These are phyloP conservation scores for Dromaius novaehollandiae DNA, from an alignment of 2,113 vertebrate species.

Conservation along the genomic window DNA sequence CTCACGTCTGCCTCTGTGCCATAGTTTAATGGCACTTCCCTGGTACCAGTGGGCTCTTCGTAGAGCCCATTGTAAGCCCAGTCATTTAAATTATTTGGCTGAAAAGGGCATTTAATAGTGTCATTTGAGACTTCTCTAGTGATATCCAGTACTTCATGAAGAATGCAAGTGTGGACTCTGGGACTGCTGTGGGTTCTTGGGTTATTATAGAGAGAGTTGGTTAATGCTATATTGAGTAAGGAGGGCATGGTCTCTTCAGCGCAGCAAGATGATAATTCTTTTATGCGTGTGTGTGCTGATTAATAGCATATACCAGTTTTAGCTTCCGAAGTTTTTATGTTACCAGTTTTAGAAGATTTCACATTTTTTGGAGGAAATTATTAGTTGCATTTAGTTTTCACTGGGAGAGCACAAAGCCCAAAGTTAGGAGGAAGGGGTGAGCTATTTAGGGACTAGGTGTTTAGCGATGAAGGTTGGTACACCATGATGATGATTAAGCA, in stretches of 20 bases:
- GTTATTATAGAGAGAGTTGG: accelerated
- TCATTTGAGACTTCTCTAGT: background rate
- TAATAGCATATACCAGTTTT: background rate
- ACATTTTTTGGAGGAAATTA: background rate
- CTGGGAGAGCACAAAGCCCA: background rate
- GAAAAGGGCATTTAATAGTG: background rate
- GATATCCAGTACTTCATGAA: background rate
- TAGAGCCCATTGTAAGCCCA: no score
- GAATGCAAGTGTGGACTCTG: background rate
- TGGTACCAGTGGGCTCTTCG: background rate
- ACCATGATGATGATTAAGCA: background rate
- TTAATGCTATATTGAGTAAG: background rate
- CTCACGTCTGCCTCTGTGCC: background rate
- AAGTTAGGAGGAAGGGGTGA: background rate
- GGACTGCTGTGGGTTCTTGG: accelerated
- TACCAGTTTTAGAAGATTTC: background rate
- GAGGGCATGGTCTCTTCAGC: background rate
- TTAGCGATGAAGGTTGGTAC: background rate
- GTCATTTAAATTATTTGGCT: background rate
- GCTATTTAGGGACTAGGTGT: background rate
- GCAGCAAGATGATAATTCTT: background rate
- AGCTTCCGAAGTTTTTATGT: background rate
- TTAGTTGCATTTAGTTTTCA: background rate
- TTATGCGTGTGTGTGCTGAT: background rate
- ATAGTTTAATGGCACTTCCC: background rate